Percentiles rank a stretch among this genome's conserved stretches.
Evolutionary conservation across 2,888 invertebrate genomes (phyloP).

Genomic region (Melanchra persicariae): DNA sequence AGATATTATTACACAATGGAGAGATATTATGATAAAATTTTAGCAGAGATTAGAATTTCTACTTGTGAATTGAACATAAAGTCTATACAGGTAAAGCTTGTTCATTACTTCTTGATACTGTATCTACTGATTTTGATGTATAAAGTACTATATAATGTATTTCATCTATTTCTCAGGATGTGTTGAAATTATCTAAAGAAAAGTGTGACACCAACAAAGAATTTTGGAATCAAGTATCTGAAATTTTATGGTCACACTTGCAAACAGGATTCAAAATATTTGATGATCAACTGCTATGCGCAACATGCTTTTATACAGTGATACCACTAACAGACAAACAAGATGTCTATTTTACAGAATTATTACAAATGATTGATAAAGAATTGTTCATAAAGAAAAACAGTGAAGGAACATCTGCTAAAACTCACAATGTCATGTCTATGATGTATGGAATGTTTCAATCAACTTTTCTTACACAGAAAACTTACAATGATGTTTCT

Average conservation of each 20-base stretch:
- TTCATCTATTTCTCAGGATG: slow-evolving; percentile 73
- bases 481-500: slow-evolving; percentile 48
- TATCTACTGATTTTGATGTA: not conserved
- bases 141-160: not conserved
- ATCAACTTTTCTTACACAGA: slow-evolving; percentile 78
- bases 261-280: slow-evolving; percentile 74
- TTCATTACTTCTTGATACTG: not conserved
- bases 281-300: slow-evolving; percentile 85
- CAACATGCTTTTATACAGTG: slow-evolving; percentile 83
- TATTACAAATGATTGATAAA: slow-evolving; percentile 69
- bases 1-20: slow-evolving; percentile 72
- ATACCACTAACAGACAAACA: slow-evolving; percentile 72
- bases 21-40: slow-evolving; percentile 61
- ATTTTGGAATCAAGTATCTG: slow-evolving; percentile 71
- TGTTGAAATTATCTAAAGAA: slow-evolving; percentile 74
- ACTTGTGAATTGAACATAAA: slow-evolving; percentile 69
- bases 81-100: slow-evolving; percentile 74
- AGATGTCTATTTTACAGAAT: slow-evolving; percentile 72
- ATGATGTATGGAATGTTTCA: slow-evolving; percentile 88
- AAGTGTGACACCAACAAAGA: slow-evolving; percentile 53
- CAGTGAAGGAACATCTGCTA: slow-evolving; percentile 52
- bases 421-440: slow-evolving; percentile 74
- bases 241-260: slow-evolving; percentile 80
- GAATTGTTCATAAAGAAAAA: slow-evolving; percentile 66
- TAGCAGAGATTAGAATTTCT: slow-evolving; percentile 67